Evolutionary conservation across 2,888 invertebrate species (phyloP), one percentile per base, ranked within the genome.

Genomic region (Microctonus aethiopoides): DNA sequence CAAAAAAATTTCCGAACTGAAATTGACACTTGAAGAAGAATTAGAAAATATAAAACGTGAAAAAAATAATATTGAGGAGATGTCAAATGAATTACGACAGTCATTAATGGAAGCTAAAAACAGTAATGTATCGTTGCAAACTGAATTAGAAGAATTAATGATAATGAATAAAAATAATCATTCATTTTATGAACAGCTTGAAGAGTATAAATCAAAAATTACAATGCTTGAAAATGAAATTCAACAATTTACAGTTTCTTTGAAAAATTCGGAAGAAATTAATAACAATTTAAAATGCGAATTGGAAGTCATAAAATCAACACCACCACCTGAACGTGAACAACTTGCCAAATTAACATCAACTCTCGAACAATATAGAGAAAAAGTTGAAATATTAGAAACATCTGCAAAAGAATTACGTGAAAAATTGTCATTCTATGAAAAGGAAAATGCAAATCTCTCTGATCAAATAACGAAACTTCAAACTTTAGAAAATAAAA

Each of bases 371-470:
- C 13, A 67, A 20, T 67, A 59, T 2, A 67, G 59, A 34, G 13
- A 57, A 34, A 67, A 32, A 13, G 26, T 46, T 1, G 34, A 67
- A 24, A 46, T 5, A 1, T 22, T 67, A 9, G 57, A 67, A 20
- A 41, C 20, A n/a, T 46, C 59, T 7, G 61, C 62, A 1, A 26
- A 68, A 56, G 52, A 61, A 20, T 56, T 68, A 22, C 46, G n/a
- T 1, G 52, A 61, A 6, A 36, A 87, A 85, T 74, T 64, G 56
- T 81, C 86, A 70, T 74, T 83, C 11, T 87, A 85, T 78, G 85
- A 87, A 78, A 83, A 83, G 41, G 87, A 88, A 39, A 78, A 74
- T 9, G 46, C 65, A 1, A 66, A 76, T 5, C 71, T 79, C 6
- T 74, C 72, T 22, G 73, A 76, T 13, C 72, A 78, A 68, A 61